Conservation (phyloP, 2,113 vertebrate genomes). For the Setophaga petechia region DNA sequence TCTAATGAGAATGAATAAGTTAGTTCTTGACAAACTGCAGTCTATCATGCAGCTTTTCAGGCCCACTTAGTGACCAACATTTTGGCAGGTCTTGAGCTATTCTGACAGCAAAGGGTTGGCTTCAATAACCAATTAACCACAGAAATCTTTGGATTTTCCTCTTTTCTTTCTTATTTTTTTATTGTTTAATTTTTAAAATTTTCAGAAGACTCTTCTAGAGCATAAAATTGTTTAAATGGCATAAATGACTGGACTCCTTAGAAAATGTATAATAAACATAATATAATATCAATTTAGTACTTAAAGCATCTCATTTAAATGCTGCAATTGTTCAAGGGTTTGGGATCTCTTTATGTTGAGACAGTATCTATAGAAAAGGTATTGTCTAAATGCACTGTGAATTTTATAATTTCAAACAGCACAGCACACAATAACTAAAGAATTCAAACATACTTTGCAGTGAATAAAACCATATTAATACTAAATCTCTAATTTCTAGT, state of each 20-base stretch:
- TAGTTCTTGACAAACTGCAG: not conserved
- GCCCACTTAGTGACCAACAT: not conserved
- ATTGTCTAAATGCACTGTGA: not conserved
- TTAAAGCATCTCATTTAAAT: not conserved
- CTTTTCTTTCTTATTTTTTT: fast-evolving
- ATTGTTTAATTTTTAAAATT: not conserved
- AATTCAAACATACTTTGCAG: not conserved
- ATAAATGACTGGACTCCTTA: not conserved
- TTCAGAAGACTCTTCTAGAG: not conserved
- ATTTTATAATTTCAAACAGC: not conserved
- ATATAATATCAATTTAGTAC: not conserved
- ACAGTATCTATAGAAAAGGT: not conserved
- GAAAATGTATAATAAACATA: not conserved
- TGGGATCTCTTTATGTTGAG: not conserved
- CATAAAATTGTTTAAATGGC: not conserved
- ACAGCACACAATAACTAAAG: not conserved
- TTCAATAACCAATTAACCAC: not conserved
- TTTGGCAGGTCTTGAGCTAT: not conserved
- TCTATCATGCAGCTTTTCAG: not conserved
- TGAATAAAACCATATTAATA: not conserved
- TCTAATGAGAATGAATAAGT: not conserved
- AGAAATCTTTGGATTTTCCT: not conserved
- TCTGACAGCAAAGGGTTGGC: not conserved
- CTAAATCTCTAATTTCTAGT: not conserved
- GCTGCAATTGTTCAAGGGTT: not conserved